Base-by-base conservation (phyloP, 2,888 invertebrate genomes). In the Oscheius sp. region DNA sequence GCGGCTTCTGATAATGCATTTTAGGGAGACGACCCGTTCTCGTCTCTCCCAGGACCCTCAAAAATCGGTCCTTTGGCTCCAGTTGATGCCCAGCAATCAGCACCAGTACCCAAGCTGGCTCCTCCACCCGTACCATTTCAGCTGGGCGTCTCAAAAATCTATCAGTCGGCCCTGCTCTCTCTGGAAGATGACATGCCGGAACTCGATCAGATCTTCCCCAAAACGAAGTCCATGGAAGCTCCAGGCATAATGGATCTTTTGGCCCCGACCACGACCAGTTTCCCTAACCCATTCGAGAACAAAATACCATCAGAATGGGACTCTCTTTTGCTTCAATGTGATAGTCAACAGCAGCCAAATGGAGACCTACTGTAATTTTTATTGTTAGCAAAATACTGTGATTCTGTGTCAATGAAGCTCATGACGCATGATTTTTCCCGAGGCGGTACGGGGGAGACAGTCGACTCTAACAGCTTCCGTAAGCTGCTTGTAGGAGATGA, bases 401-500 rank as follows among this genome's bases (percentile, higher is more conserved):
- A 53, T 53, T 53, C 11, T 53, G 21, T 53, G 11, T 50, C 53
- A 68, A 47, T 50, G 35, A 21, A 70, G 58, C 32, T 70, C 70
- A 50, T 72, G 66, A 72, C 75, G 70, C 51, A 76, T 53, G 5
- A 84, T 62, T 70, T 84, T 84, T 60, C 84, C 84, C 9, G 84
- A 78, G 10, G 80, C 65, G 33, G 74, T 82, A 35, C 78, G 60
- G 10, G 84, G 84, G 11, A 84, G 57, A 37, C 75, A 75, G 0
- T 51, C 47, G 7, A 82, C 79, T 9, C 79, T 70, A 11, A 76
- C 58, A 11, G 79, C 76, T 35, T 79, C 76, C 29, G 73, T 65
- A 9, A 84, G 74, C 42, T 75, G 76, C 66, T 84, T 84, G 72
- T 80, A 84, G 1, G 82, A 81, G 10, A 82, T 78, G 65, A 84